These are phyloP conservation scores for Vulpes lagopus DNA, from an alignment of 2,113 vertebrate genomes.

Conservation along the genomic window DNA sequence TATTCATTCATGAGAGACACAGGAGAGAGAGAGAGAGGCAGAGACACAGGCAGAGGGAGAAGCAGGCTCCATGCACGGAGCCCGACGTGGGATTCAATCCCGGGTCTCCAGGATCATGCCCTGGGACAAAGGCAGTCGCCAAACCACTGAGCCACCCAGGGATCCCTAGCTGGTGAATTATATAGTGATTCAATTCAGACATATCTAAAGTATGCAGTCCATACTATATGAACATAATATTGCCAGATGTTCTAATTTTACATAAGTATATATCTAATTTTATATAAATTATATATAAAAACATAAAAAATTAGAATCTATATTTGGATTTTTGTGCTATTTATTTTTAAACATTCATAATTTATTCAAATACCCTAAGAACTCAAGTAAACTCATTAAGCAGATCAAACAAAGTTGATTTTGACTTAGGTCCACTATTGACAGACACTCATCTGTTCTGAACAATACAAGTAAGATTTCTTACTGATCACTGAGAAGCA, in stretches of 20 bases:
- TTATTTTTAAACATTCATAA: not conserved
- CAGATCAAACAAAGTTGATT: not conserved
- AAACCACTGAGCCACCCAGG: no score
- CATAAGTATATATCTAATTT: not conserved
- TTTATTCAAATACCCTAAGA: not conserved
- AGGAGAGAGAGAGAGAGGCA: no score
- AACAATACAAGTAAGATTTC: not conserved
- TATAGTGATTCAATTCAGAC: not conserved
- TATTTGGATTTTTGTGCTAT: not conserved
- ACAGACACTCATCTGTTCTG: not conserved
- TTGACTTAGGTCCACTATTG: not conserved
- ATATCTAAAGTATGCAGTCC: not conserved
- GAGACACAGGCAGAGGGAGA: no score
- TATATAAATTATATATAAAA: no score
- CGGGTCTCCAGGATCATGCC: no score
- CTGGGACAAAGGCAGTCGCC: no score
- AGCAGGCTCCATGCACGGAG: no score
- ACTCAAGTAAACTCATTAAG: not conserved
- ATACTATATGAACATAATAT: not conserved
- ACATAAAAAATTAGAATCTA: not conserved
- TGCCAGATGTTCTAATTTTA: not conserved
- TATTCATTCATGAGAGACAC: no score
- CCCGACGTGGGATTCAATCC: no score
- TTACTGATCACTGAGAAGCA: not conserved
- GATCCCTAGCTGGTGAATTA: not conserved